Evolutionary conservation across 2,888 invertebrate genomes (phyloP), one percentile per base, ranked within the genome.

Genomic region (Onchidella celtica): DNA sequence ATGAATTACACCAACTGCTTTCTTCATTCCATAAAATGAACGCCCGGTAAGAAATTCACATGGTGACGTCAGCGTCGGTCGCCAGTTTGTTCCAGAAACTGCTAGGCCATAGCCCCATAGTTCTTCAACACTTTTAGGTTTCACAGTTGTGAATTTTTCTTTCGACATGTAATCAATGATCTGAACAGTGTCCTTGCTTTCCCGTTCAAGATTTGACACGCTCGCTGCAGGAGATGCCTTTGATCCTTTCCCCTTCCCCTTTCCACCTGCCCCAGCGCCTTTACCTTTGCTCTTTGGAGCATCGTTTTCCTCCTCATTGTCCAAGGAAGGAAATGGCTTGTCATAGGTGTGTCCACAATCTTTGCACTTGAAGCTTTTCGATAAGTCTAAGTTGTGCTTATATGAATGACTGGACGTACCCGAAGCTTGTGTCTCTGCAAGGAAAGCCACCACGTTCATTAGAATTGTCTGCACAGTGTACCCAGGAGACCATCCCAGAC

Each of bases 401-500:
- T 88, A 87, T 0, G 77, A 34, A 9, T 63, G 29, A 6, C 65
- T 57, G 1, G 81, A 73, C n/a, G 79, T 77, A 32, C 86, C 87
- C 2, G 87, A 86, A 17, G 85, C 83, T 76, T 88, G 88, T 0
- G 87, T 89, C 82, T 91, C 91, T 11, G 89, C 88, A 36, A 91
- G 83, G 75, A 90, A 90, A 2, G 90, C 86, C 27, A 91, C 87
- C 3, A 91, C 86, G 66, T 91, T 91, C 87, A 91, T 87, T 0
- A 91, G 86, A 14, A 91, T 88, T 11, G 90, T 90, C 85, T 91
- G 91, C 0, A 90, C 87, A 11, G 91, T 89, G 81, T 91, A 91
- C 6, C 90, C 90, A 2, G 91, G 90, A 14, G 89, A 89, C 91
- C 91, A 91, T 9, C 91, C 91, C 0, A 87, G 70, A 0, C 87